Evolutionary conservation across 1,140 invertebrate species (phyloP).

Genomic region (Nasonia giraulti): DNA sequence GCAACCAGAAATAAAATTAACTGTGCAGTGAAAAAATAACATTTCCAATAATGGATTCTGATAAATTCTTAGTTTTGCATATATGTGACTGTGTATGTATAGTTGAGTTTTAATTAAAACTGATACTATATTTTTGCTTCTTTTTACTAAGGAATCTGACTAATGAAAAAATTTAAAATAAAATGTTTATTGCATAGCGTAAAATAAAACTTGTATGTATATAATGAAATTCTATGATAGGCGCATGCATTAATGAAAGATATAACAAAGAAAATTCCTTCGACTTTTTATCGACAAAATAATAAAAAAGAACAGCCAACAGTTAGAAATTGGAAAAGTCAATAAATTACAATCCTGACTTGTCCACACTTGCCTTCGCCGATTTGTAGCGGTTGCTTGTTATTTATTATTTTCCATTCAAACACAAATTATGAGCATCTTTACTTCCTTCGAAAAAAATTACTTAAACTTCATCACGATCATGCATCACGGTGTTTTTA

Average conservation of each 20-base stretch:
- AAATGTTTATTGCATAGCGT: not conserved
- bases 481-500: slow-evolving; percentile 42
- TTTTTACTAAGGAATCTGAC: no score
- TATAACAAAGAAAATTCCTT: slow-evolving; percentile 18
- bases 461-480: slow-evolving; percentile 28
- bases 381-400: slow-evolving; percentile 72
- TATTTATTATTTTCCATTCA: slow-evolving; percentile 47
- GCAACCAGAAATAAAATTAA: no score
- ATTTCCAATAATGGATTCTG: no score
- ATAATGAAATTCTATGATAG: not conserved
- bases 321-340: slow-evolving; percentile 40
- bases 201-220: not conserved
- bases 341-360: slow-evolving; percentile 40
- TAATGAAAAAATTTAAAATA: no score
- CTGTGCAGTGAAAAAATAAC: no score
- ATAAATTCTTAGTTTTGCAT: no score
- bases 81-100: no score
- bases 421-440: not conserved
- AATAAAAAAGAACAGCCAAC: slow-evolving; percentile 18
- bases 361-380: slow-evolving; percentile 72
- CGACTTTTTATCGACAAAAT: not conserved
- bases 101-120: no score
- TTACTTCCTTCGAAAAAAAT: slow-evolving; percentile 27
- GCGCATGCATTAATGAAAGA: slow-evolving; percentile 16
- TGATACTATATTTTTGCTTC: no score